Evolutionary conservation across 1,140 invertebrate genomes (phyloP).

Genomic region (Zaprionus camerounensis): DNA sequence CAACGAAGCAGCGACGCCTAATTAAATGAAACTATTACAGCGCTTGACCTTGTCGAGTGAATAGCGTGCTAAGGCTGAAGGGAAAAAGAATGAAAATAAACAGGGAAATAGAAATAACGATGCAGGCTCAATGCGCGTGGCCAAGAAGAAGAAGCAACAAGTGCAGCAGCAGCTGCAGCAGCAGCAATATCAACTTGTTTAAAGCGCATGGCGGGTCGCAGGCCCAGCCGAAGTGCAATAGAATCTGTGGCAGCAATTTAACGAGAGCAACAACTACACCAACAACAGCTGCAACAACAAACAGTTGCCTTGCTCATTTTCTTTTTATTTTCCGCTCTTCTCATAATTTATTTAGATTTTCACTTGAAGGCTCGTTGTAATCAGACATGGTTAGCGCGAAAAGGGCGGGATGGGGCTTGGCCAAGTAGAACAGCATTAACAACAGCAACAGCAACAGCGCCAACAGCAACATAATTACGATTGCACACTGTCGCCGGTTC

Average conservation of each 20-base stretch:
- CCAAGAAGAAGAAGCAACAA: constrained; percentile 37
- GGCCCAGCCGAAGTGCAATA: constrained; percentile 42
- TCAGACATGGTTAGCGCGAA: constrained; percentile 47
- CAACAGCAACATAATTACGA: constrained; percentile 62
- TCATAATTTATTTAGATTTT: constrained; percentile 40
- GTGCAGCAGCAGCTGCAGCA: constrained; percentile 33
- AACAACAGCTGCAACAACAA: background rate
- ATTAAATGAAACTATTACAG: constrained; percentile 66
- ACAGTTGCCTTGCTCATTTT: background rate
- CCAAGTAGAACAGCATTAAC: background rate
- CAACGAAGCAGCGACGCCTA: constrained; percentile 41
- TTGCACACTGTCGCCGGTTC: constrained; percentile 31
- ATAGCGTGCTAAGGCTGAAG: background rate
- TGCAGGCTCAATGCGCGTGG: constrained; percentile 23
- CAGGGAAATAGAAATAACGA: constrained; percentile 10
- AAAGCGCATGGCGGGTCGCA: constrained; percentile 35
- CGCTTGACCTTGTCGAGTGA: constrained; percentile 50
- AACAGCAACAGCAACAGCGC: background rate
- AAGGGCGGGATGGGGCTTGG: background rate
- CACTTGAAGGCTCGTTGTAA: constrained; percentile 28
- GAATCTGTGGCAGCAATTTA: constrained; percentile 39
- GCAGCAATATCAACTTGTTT: constrained; percentile 41
- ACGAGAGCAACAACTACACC: background rate
- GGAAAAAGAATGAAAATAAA: background rate
- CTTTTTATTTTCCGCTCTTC: background rate